Conservation (phyloP, 2,113 vertebrate species). For the Catharus bicknelli region DNA sequence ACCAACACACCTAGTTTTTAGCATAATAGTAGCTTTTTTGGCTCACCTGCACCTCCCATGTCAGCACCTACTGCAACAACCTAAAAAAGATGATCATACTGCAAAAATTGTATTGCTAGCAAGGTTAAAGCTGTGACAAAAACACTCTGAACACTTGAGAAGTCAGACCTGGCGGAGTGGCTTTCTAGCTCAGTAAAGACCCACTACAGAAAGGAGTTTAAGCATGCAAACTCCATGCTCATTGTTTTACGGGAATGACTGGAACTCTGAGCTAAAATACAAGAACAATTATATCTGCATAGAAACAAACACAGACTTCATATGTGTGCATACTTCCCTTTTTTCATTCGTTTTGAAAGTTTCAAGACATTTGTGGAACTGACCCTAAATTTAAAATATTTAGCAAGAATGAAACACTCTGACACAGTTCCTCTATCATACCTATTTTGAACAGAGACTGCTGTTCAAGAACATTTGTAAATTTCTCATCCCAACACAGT, state of each 20-base stretch:
- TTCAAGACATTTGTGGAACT: neutral
- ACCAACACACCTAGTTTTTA: neutral
- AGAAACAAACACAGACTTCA: neutral
- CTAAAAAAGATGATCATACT: neutral
- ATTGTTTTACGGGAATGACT: neutral
- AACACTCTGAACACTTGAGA: fast-evolving
- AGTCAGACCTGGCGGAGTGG: neutral
- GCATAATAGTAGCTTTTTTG: fast-evolving
- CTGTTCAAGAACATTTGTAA: neutral
- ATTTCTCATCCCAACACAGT: neutral
- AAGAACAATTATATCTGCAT: neutral
- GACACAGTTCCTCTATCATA: neutral
- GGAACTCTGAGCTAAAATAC: neutral
- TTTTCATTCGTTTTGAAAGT: neutral
- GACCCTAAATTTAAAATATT: neutral
- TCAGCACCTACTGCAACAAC: neutral
- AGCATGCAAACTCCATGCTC: neutral
- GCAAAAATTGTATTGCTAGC: neutral
- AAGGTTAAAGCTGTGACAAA: neutral
- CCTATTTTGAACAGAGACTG: neutral
- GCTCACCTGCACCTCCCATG: neutral
- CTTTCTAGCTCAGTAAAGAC: neutral
- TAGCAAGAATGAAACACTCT: neutral
- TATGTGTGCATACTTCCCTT: neutral
- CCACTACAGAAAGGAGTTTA: neutral